Evolutionary conservation across 64 coral and sea anemone species (phyloP).

Genomic region (Montipora sp.): DNA sequence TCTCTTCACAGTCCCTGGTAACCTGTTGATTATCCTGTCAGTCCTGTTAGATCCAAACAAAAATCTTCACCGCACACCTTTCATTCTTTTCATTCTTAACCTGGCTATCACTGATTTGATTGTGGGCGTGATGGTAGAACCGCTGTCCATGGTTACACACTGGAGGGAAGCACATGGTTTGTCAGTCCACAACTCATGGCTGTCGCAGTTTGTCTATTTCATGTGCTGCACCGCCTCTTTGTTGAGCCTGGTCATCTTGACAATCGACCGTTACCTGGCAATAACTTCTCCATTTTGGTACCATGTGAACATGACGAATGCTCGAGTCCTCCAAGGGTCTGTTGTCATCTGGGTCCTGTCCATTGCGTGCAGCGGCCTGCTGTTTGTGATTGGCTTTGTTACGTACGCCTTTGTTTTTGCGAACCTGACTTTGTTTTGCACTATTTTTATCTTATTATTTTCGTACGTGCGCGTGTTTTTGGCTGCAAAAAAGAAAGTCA

Average conservation of each 20-base stretch:
- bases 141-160: constrained; percentile 83
- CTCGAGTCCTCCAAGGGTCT: constrained; percentile 41
- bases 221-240: constrained; percentile 90
- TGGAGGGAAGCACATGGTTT: constrained; percentile 53
- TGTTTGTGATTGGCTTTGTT: constrained; percentile 93
- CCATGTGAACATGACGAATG: constrained; percentile 61
- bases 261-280: constrained; percentile 81
- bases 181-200: constrained; percentile 64
- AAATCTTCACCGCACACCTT: constrained; percentile 74
- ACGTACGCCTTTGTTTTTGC: constrained; percentile 88
- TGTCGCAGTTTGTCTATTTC: constrained; percentile 89
- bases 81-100: constrained; percentile 69
- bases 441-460: constrained; percentile 82
- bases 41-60: constrained; percentile 69
- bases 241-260: constrained; percentile 74
- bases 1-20: constrained; percentile 75
- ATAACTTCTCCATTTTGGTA: constrained; percentile 88
- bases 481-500: constrained; percentile 53
- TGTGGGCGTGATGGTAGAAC: constrained; percentile 70
- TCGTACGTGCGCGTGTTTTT: constrained; percentile 86
- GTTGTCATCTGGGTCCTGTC: constrained; percentile 68
- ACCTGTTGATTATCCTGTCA: constrained; percentile 80
- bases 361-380: constrained; percentile 41
- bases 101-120: constrained; percentile 82
- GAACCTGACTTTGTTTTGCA: constrained; percentile 76